Base-by-base conservation (phyloP, 2,797 vertebrate species). In the Channallabes apus region DNA sequence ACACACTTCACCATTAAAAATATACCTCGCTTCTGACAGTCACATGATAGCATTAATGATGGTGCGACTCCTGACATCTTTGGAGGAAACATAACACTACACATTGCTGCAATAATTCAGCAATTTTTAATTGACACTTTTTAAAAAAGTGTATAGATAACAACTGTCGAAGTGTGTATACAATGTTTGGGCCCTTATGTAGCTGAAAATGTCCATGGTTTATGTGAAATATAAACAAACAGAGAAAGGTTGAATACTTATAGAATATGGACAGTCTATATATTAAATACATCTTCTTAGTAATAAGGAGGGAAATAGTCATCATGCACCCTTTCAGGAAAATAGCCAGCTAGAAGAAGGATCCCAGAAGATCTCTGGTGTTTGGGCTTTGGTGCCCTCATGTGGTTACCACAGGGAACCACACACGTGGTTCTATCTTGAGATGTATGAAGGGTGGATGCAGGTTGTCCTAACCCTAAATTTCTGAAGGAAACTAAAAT, bases 381-480 rank as follows among this genome's bases (percentile, higher is more conserved):
- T 85, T 77, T 81, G 32, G 71, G 18, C 24, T 87, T 84, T 87
- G 75, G 68, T 32, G 84, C 64, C 87, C 83, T 84, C 87, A 11
- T 82, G 82, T 86, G 89, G 85, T 67, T 35, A 80, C 32, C 3
- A 35, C 17, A 3, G 56, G 9, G 75, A 83, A 72, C 15, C 11
- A 9, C 46, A 59, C n/a, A 12, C 11, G 46, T 41, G 22, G 24
- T 59, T 35, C 54, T 67, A 7, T 64, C 41, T 11, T 72, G 17
- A 84, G 61, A 29, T 15, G 22, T n/a, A 18, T n/a, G n/a, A 41
- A 5, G 32, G 32, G 2, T 11, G 38, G 4, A 68, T 7, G 12
- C 24, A 35, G 35, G 54, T 7, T 76, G 64, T 35, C 12, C 29
- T 76, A 32, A 77, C 17, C 71, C n/a, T 27, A n/a, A 72, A 64